Base-by-base conservation (phyloP, 1,140 invertebrate species). In the Micrasema longulum region DNA sequence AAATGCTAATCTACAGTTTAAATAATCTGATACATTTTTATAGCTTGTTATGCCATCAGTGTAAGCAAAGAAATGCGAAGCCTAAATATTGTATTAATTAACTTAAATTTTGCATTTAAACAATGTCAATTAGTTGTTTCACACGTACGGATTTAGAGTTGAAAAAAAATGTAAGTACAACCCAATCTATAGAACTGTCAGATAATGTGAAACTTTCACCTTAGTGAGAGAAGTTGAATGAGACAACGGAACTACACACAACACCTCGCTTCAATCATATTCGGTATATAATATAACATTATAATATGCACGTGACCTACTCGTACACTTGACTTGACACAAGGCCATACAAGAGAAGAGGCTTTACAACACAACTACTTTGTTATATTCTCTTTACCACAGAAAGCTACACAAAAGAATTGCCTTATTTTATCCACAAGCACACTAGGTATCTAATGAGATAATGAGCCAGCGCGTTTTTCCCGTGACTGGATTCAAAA, bases 131-230 rank as follows among this genome's bases (percentile, higher is more conserved):
- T 31, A 7, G 26, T 7, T 31, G 26, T 31, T 31, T 31, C 26
- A 2, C 26, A 31, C 26, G 7, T n/a, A 7, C 26, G 7, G 26
- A 31, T 31, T 31, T 2, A 7, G 26, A 31, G 7, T 31, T 7
- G 3, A 31, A 31, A 31, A 31, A 31, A 7, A 31, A 31, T 31
- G 7, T 4, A 2, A 7, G 26, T 31, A 31, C 26, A 31, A 7
- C 26, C 26, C 7, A 31, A 31, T 31, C 3, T 35, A 35, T 6
- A 53, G 3, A 2, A 18, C 31, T 60, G 55, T 38, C 55, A 41
- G 55, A 60, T 60, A 18, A 60, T 14, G 20, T 38, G 55, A 41
- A 60, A 60, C 55, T 60, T 60, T 60, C 55, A 60, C 55, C 36
- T 60, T 18, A 9, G 48, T 20, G 5, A 9, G 5, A 9, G 22